Evolutionary conservation across 1,140 invertebrate species (phyloP).

Genomic region (Idris sp.): DNA sequence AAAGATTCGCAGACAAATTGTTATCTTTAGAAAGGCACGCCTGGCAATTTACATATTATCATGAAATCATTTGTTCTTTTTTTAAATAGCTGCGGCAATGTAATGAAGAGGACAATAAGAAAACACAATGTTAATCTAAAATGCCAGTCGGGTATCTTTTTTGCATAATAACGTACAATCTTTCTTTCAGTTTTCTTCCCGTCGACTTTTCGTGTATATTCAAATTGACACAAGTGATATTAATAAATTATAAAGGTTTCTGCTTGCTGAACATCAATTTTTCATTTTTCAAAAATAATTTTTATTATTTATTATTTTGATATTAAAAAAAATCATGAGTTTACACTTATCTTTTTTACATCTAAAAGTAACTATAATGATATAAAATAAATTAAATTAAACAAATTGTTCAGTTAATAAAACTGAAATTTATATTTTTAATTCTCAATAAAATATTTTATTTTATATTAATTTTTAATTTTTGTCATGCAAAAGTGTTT

Average conservation of each 20-base stretch:
- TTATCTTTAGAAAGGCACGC: constrained; percentile 25
- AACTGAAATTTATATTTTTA: no score
- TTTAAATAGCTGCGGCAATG: constrained; percentile 19
- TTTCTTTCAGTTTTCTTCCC: constrained; percentile 29
- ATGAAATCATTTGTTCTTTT: constrained; percentile 27
- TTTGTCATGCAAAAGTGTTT: constrained; percentile 61
- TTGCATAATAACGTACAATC: constrained; percentile 59
- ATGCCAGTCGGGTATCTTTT: constrained; percentile 37
- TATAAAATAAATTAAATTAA: no score
- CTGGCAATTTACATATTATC: constrained; percentile 46
- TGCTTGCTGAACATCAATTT: neutral
- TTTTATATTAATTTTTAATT: no score
- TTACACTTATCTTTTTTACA: no score
- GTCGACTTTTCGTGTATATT: constrained; percentile 18
- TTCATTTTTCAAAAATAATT: no score
- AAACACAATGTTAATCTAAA: constrained; percentile 49
- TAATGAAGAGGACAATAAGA: constrained; percentile 55
- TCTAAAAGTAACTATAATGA: no score
- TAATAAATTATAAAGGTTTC: constrained; percentile 2
- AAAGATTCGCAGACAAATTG: constrained; percentile 24
- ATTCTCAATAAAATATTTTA: no score
- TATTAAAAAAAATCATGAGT: no score
- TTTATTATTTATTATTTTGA: no score
- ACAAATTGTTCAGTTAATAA: no score
- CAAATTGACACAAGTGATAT: constrained; percentile 49